Evolutionary conservation across 2,797 vertebrate species (phyloP).

Genomic region (Florisuga fusca): DNA sequence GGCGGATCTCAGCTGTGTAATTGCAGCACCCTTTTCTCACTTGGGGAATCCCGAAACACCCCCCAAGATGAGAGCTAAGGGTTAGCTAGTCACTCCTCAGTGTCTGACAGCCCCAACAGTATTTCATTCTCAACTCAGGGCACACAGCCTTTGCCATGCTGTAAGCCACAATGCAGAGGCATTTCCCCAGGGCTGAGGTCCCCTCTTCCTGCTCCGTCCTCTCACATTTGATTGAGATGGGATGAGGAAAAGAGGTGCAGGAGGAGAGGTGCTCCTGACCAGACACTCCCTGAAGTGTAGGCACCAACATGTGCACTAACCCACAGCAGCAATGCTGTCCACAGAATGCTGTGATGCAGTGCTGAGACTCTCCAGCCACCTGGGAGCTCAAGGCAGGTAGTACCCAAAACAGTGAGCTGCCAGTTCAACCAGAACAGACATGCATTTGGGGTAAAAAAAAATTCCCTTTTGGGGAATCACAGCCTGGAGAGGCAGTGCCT

Average conservation of each 20-base stretch:
- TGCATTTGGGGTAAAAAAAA: not conserved
- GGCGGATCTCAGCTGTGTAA: accelerated
- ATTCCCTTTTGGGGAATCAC: not conserved
- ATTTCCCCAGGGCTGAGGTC: not conserved
- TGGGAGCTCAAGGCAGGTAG: not conserved
- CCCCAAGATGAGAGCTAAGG: not conserved
- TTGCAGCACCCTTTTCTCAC: not conserved
- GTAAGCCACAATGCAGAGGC: accelerated
- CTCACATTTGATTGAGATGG: not conserved
- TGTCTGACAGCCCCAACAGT: not conserved
- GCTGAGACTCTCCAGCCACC: not conserved
- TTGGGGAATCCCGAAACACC: not conserved
- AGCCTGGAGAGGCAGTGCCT: not conserved
- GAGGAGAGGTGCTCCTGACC: not conserved
- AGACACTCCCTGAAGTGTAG: accelerated
- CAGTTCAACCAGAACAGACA: not conserved
- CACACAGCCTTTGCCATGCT: not conserved
- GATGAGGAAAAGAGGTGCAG: not conserved
- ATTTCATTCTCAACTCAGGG: not conserved
- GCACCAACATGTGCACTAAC: accelerated
- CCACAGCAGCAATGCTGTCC: accelerated
- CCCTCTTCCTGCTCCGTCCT: not conserved
- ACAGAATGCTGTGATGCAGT: not conserved
- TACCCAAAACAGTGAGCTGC: not conserved
- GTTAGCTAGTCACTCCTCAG: not conserved